A percentile compares a stretch with the other conserved stretches of the same genome.
Evolutionary conservation across 1,140 invertebrate genomes (phyloP).

Genomic region (Procambarus virginalis): DNA sequence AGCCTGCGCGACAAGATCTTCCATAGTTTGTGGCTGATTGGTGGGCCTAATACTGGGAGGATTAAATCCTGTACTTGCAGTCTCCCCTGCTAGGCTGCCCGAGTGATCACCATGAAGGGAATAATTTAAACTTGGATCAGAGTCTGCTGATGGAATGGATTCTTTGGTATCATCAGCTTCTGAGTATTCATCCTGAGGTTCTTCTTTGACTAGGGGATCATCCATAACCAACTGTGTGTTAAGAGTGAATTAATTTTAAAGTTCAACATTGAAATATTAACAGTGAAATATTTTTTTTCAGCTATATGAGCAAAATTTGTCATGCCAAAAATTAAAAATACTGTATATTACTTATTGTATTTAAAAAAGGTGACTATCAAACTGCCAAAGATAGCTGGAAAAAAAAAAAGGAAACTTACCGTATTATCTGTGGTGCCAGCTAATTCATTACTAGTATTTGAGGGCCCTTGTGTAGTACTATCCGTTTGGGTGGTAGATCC

Average conservation of each 20-base stretch:
- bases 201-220: slow-evolving; percentile 54
- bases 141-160: slow-evolving; percentile 44
- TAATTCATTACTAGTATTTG: neutral
- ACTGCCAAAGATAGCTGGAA: neutral
- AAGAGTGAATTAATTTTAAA: neutral
- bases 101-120: slow-evolving; percentile 38
- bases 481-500: slow-evolving; percentile 15
- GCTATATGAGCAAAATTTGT: too few species aligned
- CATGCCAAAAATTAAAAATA: too few species aligned
- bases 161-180: slow-evolving; percentile 66
- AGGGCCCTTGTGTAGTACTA: neutral
- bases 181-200: slow-evolving; percentile 53
- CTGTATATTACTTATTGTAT: too few species aligned
- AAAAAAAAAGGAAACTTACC: neutral
- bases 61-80: slow-evolving; percentile 20
- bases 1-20: slow-evolving; percentile 67
- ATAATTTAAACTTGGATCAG: slow-evolving; percentile 45
- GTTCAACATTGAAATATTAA: too few species aligned
- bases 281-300: too few species aligned
- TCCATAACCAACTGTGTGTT: slow-evolving; percentile 38
- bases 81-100: slow-evolving; percentile 34
- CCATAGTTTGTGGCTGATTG: slow-evolving; percentile 63
- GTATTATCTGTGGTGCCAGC: neutral
- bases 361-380: neutral
- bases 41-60: slow-evolving; percentile 42